phyloP scores from a whole-genome alignment of 2,888 invertebrate genomes.

The Morpho deidamia region DNA sequence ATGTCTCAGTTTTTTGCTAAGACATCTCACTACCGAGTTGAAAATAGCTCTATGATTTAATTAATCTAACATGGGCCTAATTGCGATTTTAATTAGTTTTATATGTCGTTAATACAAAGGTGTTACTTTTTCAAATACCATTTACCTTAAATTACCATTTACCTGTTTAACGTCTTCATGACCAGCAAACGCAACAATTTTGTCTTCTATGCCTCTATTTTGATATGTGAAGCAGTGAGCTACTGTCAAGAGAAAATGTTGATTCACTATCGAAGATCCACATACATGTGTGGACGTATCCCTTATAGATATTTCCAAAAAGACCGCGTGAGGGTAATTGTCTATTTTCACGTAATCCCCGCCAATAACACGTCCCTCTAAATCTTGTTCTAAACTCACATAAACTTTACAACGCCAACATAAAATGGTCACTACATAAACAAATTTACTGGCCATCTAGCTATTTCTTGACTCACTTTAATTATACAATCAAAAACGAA shows the following conservation, averaged over 20 bases:
- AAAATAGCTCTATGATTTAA: no score
- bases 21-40: no score
- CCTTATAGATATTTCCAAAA: constrained; percentile 17
- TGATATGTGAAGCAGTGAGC: constrained; percentile 34
- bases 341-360: constrained; percentile 25
- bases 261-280: constrained; percentile 38
- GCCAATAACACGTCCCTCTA: constrained; percentile 29
- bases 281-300: constrained; percentile 23
- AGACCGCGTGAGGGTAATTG: constrained; percentile 33
- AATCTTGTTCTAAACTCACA: not conserved
- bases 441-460: constrained; percentile 8
- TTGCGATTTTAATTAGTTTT: no score
- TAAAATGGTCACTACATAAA: constrained; percentile 6
- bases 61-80: no score
- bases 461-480: not conserved
- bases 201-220: constrained; percentile 7
- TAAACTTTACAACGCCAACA: constrained; percentile 2
- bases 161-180: constrained; percentile 29
- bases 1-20: no score
- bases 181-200: constrained; percentile 27
- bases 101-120: no score
- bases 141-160: no score
- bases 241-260: constrained; percentile 33
- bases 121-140: no score
- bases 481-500: not conserved